phyloP scores from a whole-genome alignment of 1,140 invertebrate species.

The Temnothorax curvispinosus region DNA sequence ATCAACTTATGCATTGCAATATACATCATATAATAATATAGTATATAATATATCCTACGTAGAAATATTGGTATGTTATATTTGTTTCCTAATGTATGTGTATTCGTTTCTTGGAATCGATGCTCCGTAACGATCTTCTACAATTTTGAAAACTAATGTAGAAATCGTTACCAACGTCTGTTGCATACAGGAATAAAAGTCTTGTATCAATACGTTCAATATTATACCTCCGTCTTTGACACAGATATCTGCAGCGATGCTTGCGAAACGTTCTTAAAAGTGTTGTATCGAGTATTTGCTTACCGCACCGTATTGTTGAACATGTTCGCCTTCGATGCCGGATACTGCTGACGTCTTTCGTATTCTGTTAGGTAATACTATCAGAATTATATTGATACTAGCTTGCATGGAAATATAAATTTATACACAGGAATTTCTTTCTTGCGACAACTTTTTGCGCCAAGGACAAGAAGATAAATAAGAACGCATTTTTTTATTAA shows the following conservation, averaged over 20 bases:
- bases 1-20: neutral
- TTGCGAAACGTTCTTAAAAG: conserved; percentile 33
- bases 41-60: neutral
- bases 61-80: neutral
- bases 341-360: conserved; percentile 39
- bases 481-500: neutral
- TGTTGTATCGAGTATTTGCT: conserved; percentile 36
- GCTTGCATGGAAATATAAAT: neutral
- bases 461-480: neutral
- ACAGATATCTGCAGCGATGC: neutral
- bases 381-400: neutral
- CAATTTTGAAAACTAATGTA: neutral
- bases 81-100: neutral
- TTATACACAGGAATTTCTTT: neutral
- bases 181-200: neutral
- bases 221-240: neutral
- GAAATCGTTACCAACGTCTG: neutral
- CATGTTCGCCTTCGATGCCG: conserved; percentile 6
- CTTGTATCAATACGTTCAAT: conserved; percentile 18
- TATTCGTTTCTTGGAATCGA: neutral
- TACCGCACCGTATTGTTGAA: conserved; percentile 16
- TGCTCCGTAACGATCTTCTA: neutral
- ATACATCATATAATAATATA: neutral
- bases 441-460: neutral
- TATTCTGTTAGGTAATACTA: conserved; percentile 37